Evolutionary conservation across 1,140 invertebrate genomes (phyloP), one percentile per base, ranked within the genome.

Genomic region (Apis florea): DNA sequence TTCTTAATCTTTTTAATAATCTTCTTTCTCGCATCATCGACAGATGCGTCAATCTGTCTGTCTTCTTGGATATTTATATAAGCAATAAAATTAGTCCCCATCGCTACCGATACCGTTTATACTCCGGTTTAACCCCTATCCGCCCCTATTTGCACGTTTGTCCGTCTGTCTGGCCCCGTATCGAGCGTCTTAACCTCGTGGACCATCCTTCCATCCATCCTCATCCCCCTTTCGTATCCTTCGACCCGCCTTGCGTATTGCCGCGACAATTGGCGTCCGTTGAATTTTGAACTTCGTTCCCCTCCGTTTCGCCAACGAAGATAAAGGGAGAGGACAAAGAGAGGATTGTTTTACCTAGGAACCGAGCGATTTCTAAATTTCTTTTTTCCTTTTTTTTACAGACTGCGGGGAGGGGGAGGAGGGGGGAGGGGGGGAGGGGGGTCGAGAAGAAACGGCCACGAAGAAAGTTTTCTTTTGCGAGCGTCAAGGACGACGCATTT

Each of bases 91-190:
- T 79, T 40, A 51, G 17, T 54, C 49, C 49, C 77, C 49, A 72
- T 79, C 49, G 26, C 77, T 71, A 63, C 26, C 0, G 19, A 51
- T 31, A 54, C 47, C 47, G 53, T 21, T 47, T 8, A 15, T 13
- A 54, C 56, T 61, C 15, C 24, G 51, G 26, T 56, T n/a, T 69
- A 56, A n/a, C 26, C 54, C 59, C 67, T n/a, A 66, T 61, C 59
- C 26, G 15, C 58, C 24, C 58, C 75, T 73, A n/a, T 31, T 24
- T 26, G 76, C 79, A 40, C 67, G 64, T 68, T 51, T 67, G 79
- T 67, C 83, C 79, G 71, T 83, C 83, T 79, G 81, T 82, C 83
- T 82, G 80, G 69, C 80, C 70, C 69, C 74, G 79, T 73, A 78
- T 80, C 80, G 56, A 81, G 47, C 63, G 56, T 78, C 75, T 82